Percentiles rank a stretch among this genome's conserved stretches.
Conservation (phyloP, 2,797 vertebrate species). For the Echiichthys vipera region DNA sequence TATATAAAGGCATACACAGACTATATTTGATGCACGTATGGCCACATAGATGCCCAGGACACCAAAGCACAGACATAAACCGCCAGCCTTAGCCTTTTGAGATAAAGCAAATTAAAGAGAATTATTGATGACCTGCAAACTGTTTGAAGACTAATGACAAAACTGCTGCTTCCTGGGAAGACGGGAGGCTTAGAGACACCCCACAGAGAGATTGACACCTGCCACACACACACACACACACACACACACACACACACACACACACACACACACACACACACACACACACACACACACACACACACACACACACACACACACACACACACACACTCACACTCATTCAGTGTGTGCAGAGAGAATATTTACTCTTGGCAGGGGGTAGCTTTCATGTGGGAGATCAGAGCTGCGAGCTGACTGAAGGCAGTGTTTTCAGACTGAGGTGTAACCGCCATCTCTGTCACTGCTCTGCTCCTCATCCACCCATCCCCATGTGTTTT, state of each 20-base stretch:
- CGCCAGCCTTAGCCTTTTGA: conserved; percentile 84
- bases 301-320: conserved; percentile 47
- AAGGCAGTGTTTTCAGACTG: conserved; percentile 76
- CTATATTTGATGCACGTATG: conserved; percentile 71
- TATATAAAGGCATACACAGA: conserved; percentile 12
- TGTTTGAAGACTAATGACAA: conserved; percentile 94
- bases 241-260: conserved; percentile 33
- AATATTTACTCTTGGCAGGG: conserved; percentile 86
- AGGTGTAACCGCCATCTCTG: conserved; percentile 63
- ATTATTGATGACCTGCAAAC: conserved; percentile 93
- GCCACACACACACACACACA: conserved; percentile 66
- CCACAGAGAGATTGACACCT: conserved; percentile 84
- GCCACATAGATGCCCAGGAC: conserved; percentile 73
- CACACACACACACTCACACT: conserved; percentile 27
- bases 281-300: conserved; percentile 57
- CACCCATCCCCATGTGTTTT: conserved; percentile 65
- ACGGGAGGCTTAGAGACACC: conserved; percentile 85
- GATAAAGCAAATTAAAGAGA: conserved; percentile 93
- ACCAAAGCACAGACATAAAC: conserved; percentile 78
- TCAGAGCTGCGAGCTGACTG: conserved; percentile 80
- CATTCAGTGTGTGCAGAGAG: conserved; percentile 70
- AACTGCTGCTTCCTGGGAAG: conserved; percentile 89
- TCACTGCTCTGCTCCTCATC: conserved; percentile 49
- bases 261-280: conserved; percentile 32
- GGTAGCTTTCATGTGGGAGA: conserved; percentile 86